Conservation (phyloP, 2,888 invertebrate species). For the Myopa tessellatipennis region DNA sequence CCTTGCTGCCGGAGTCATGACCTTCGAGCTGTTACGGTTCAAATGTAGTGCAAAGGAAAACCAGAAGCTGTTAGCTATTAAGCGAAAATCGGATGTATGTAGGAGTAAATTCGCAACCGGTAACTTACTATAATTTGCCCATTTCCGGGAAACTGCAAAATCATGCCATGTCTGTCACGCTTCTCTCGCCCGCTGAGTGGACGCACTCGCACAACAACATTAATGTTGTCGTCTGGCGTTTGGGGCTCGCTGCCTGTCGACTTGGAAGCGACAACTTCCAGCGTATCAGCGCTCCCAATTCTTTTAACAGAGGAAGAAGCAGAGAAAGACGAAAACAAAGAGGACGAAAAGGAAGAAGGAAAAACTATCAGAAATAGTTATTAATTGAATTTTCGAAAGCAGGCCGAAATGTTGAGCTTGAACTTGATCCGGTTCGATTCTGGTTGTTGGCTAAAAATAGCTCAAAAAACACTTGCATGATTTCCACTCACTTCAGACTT, state of each 20-base stretch:
- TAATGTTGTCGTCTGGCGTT: slow-evolving; percentile 82
- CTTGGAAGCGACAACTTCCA: slow-evolving; percentile 67
- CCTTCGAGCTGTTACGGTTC: slow-evolving; percentile 68
- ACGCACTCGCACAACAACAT: slow-evolving; percentile 87
- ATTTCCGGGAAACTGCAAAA: slow-evolving; percentile 87
- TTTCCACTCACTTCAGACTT: neutral
- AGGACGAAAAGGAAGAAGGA: slow-evolving; percentile 11
- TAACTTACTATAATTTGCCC: slow-evolving; percentile 78
- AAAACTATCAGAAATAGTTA: slow-evolving; percentile 31
- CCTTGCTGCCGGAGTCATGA: slow-evolving; percentile 69
- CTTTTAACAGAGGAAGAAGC: slow-evolving; percentile 48
- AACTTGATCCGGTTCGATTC: neutral
- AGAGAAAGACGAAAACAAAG: slow-evolving; percentile 18
- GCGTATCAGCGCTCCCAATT: slow-evolving; percentile 66
- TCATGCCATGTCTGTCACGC: slow-evolving; percentile 75
- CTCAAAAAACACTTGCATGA: neutral
- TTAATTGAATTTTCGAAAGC: neutral
- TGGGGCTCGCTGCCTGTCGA: slow-evolving; percentile 67
- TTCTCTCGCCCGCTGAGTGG: slow-evolving; percentile 83
- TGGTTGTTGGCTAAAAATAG: slow-evolving; percentile 7
- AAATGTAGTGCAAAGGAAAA: neutral
- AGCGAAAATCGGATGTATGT: neutral
- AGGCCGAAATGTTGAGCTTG: neutral
- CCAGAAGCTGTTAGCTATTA: neutral
- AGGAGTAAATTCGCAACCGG: neutral